Conservation (phyloP, 2,888 invertebrate genomes). For the Limnephilus auricula region DNA sequence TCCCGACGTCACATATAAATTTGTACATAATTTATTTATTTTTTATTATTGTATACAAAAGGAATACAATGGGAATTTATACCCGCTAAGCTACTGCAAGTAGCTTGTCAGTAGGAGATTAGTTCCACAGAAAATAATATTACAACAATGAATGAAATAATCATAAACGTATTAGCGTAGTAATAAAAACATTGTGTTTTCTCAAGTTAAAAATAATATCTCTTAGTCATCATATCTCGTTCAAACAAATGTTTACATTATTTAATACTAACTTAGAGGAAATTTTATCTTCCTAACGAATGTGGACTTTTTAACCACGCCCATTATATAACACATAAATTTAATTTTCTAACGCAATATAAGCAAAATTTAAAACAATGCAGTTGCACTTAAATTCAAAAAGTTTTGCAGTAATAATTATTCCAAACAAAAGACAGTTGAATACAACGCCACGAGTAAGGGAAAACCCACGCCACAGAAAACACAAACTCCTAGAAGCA, state of each 20-base stretch:
- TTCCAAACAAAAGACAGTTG: slow-evolving; percentile 2
- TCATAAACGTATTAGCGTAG: no score
- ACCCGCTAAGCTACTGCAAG: no score
- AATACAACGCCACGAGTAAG: background rate
- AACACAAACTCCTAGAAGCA: background rate
- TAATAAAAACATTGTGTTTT: no score
- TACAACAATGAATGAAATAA: no score
- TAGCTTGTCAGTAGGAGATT: no score
- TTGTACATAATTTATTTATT: background rate
- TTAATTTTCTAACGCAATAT: background rate
- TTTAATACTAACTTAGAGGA: background rate
- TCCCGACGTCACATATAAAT: background rate
- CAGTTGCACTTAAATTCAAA: background rate
- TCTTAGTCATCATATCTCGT: background rate
- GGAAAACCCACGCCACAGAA: background rate
- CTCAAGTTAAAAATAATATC: no score
- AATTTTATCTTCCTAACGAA: background rate
- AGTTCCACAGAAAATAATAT: no score
- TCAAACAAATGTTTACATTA: background rate
- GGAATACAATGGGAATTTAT: no score
- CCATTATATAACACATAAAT: background rate
- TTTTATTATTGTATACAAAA: no score
- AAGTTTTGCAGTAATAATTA: slow-evolving; percentile 2
- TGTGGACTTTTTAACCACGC: background rate
- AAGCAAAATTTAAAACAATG: background rate